phyloP scores from a whole-genome alignment of 2,797 vertebrate genomes.

The Agapornis canus region DNA sequence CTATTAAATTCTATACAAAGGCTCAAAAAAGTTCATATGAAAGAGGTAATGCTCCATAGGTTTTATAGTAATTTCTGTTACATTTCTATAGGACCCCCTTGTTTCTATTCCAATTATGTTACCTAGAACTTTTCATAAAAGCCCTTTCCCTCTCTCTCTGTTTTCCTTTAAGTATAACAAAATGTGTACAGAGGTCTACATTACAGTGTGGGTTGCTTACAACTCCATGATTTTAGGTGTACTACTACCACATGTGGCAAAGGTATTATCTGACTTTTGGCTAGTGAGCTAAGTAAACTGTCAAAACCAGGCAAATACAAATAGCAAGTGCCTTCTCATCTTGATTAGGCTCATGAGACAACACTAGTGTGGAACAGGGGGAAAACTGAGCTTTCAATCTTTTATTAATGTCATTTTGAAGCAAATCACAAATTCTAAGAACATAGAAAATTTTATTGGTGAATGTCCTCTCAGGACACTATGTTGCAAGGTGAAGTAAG shows the following conservation, averaged over 20 bases:
- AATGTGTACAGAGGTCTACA: neutral
- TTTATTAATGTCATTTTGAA: neutral
- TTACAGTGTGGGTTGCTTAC: neutral
- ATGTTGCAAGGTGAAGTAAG: neutral
- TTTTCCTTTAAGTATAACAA: neutral
- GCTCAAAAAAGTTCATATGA: constrained; percentile 46
- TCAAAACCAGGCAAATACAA: neutral
- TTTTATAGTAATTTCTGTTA: constrained; percentile 40
- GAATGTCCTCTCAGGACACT: neutral
- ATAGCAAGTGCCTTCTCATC: neutral
- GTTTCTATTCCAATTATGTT: constrained; percentile 49
- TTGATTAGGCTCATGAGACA: neutral
- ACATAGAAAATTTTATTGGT: neutral
- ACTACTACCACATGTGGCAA: neutral
- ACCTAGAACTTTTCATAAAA: constrained; percentile 41
- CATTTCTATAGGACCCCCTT: constrained; percentile 54
- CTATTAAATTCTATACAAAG: constrained; percentile 56
- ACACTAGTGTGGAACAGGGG: neutral
- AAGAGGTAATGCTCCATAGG: constrained; percentile 35
- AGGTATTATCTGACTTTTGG: neutral
- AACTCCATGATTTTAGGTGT: neutral
- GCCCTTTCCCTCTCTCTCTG: neutral
- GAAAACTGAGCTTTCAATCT: neutral
- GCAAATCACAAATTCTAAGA: neutral
- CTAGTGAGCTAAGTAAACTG: neutral